Evolutionary conservation across 2,888 invertebrate genomes (phyloP).

Genomic region (Heliconius sara): DNA sequence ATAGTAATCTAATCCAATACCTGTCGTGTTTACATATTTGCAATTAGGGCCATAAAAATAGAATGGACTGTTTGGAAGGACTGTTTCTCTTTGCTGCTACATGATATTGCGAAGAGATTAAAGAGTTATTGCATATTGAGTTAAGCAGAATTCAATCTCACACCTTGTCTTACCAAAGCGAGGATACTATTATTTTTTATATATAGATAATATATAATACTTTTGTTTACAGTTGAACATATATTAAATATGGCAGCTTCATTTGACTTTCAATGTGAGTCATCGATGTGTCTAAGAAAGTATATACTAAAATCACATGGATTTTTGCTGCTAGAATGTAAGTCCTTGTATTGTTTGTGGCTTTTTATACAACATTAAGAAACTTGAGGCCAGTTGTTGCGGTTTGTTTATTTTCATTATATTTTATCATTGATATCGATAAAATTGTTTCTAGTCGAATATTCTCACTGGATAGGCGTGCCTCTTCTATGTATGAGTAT

Average conservation of each 20-base stretch:
- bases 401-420: not conserved
- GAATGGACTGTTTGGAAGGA: too few species aligned
- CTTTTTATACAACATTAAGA: too few species aligned
- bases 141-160: not conserved
- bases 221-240: slow-evolving; percentile 82
- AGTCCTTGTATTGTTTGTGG: slow-evolving; percentile 48
- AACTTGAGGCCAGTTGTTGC: too few species aligned
- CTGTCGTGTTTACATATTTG: too few species aligned
- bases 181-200: not conserved
- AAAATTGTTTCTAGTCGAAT: slow-evolving; percentile 59
- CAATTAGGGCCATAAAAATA: too few species aligned
- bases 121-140: not conserved
- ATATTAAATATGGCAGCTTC: slow-evolving; percentile 79
- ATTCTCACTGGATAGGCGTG: slow-evolving; percentile 59
- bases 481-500: slow-evolving; percentile 75
- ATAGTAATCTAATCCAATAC: too few species aligned
- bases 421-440: not conserved
- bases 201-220: not conserved
- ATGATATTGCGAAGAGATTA: too few species aligned
- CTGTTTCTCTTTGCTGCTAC: too few species aligned
- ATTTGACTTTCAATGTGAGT: slow-evolving; percentile 64
- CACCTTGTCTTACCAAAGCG: not conserved
- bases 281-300: slow-evolving; percentile 55
- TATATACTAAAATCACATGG: slow-evolving; percentile 67
- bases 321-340: slow-evolving; percentile 72